A percentile compares a stretch with the other conserved stretches of the same genome.
phyloP scores from a whole-genome alignment of 2,797 vertebrate species.

The Fistularia commersonii region DNA sequence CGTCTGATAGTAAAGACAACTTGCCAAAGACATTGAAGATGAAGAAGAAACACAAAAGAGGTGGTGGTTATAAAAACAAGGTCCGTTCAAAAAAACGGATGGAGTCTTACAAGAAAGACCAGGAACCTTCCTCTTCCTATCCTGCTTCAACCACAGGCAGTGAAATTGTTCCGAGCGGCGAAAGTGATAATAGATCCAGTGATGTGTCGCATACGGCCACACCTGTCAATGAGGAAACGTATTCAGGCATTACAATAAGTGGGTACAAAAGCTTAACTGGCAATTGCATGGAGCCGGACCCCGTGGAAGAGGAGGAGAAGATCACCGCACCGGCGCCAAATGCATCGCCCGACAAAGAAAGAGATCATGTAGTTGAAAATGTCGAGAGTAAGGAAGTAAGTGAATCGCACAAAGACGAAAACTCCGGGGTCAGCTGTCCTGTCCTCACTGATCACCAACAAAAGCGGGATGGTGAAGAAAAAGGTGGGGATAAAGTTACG shows the following conservation, averaged over 20 bases:
- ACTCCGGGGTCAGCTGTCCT: background rate
- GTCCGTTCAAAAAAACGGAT: too few species aligned
- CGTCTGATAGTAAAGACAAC: slow-evolving; percentile 15
- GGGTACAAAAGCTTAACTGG: slow-evolving; percentile 16
- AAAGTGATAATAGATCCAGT: slow-evolving; percentile 1
- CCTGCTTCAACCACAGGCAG: slow-evolving; percentile 4
- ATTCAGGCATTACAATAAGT: slow-evolving; percentile 8
- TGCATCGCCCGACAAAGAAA: slow-evolving; percentile 5
- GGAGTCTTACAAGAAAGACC: too few species aligned
- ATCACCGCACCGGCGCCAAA: slow-evolving; percentile 3
- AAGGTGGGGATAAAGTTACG: too few species aligned
- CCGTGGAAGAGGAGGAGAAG: slow-evolving; percentile 7
- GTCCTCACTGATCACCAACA: slow-evolving; percentile 22
- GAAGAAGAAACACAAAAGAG: too few species aligned
- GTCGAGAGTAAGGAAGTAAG: slow-evolving; percentile 14
- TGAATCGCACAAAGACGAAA: slow-evolving; percentile 9
- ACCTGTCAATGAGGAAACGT: slow-evolving; percentile 6
- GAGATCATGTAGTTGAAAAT: slow-evolving; percentile 4
- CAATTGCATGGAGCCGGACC: slow-evolving; percentile 1
- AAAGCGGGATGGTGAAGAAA: background rate
- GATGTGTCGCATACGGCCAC: slow-evolving; percentile 1
- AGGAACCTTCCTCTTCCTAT: background rate
- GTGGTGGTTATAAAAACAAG: too few species aligned
- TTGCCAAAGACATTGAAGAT: slow-evolving; percentile 17
- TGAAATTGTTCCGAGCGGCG: slow-evolving; percentile 12